Evolutionary conservation across 2,888 invertebrate species (phyloP), one percentile per base, ranked within the genome.

Genomic region (Drosophila borealis): DNA sequence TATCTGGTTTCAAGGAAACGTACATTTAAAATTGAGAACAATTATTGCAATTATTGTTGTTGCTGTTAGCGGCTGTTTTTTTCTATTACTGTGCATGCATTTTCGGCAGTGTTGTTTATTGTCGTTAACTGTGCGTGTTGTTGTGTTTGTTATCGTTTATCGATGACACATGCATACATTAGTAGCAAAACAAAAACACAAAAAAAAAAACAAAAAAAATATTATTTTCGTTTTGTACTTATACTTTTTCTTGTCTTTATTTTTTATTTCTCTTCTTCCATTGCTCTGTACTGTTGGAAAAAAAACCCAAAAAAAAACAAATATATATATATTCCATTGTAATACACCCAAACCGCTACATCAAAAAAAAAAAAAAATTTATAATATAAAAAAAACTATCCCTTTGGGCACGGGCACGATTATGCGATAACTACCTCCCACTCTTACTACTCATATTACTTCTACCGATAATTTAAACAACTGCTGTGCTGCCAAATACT

Each of bases 341-440:
- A 74, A 34, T 48, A 25, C 44, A 9, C 21, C 14, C 19, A 45
- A 14, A 2, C 45, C 9, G 21, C 46, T 50, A 50, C 49, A 50
- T 9, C 41, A 57, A 56, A 37, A 54, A 39, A 51, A 37, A 39
- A 34, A 34, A 36, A 33, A 33, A 33, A 33, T 1, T 17, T 17
- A 17, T 17, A 33, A 33, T 6, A 33, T 8, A 33, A 33, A 5
- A 33, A 36, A 10, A 36, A 13, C 14, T 72, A 17, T 46, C 34
- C 34, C n/a, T 34, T 56, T 46, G 70, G 76, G 70, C 70, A 66
- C 80, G 79, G 74, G 51, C 78, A 70, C 75, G 66, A 65, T 17
- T 48, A 41, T 45, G 33, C 44, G 45, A 55, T 48, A n/a, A 14
- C 36, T 48, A 64, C 13, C 36, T 54, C 10, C 36, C 44, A 45